These are phyloP conservation scores for Manis crassicaudata DNA, from an alignment of 2,797 vertebrate species.

Conservation along the genomic window DNA sequence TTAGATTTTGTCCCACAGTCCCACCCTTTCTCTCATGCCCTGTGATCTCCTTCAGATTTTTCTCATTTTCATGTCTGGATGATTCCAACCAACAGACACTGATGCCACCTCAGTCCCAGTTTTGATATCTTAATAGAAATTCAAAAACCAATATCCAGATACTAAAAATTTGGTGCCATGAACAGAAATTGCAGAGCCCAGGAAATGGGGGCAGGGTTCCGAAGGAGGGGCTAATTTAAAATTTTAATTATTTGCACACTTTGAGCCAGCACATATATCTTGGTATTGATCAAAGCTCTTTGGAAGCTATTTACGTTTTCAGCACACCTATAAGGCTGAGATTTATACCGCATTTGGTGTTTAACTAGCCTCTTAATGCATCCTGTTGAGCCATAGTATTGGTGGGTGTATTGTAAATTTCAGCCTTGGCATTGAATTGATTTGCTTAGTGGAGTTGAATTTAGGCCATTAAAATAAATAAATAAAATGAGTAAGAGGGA, in stretches of 20 bases:
- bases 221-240: conserved; percentile 74
- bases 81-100: background rate
- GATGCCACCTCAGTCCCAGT: background rate
- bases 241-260: conserved; percentile 78
- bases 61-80: background rate
- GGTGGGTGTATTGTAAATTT: conserved; percentile 76
- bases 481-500: conserved; percentile 70
- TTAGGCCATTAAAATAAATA: conserved; percentile 80
- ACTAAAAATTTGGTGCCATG: conserved; percentile 55
- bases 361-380: conserved; percentile 82
- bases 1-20: too few species aligned
- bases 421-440: conserved; percentile 67
- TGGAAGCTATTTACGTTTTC: conserved; percentile 81
- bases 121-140: conserved; percentile 32
- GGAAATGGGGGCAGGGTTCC: background rate
- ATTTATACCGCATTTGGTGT: conserved; percentile 79
- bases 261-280: conserved; percentile 70
- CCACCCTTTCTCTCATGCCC: background rate
- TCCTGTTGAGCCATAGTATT: conserved; percentile 68
- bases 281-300: conserved; percentile 79
- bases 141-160: background rate
- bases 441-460: conserved; percentile 79
- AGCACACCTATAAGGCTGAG: conserved; percentile 80
- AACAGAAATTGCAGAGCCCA: conserved; percentile 47
- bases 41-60: background rate